Evolutionary conservation across 2,797 vertebrate species (phyloP), one percentile per base, ranked within the genome.

Genomic region (Aldrovandia affinis): DNA sequence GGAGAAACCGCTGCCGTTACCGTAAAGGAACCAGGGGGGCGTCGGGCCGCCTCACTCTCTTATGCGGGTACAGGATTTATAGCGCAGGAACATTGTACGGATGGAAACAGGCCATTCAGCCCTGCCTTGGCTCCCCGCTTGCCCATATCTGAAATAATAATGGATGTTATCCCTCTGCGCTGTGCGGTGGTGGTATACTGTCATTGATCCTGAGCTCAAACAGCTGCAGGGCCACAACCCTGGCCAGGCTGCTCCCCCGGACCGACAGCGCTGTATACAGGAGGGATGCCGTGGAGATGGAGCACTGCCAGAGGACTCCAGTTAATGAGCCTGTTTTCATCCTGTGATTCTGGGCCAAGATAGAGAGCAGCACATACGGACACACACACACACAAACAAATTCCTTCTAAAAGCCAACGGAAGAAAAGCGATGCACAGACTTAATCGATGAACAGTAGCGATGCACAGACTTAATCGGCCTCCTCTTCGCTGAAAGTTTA

Each of bases 281-380:
- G 12, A 54, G 44, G 44, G 42, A 44, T 78, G 33, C 65, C 33
- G 33, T 18, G 33, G 70, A 44, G 70, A 44, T 75, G 70, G 70
- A 36, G 28, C n/a, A 0, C 44, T 78, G 77, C 44, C 44, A 78
- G 44, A 52, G 47, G 47, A 50, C 39, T 78, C 77, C 47, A 52
- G 44, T 78, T 50, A 50, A 78, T 50, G n/a, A 78, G 77, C 77
- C 15, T 54, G 77, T 52, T 50, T 30, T 52, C 77, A 52, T 22
- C 77, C 77, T 30, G 50, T 28, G 77, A 50, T 78, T 50, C 12
- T 54, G n/a, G 47, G 47, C 77, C 77, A 52, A 50, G 75, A 44
- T 78, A 28, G 42, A 78, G 39, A 47, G 75, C 42, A 7, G n/a
- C 20, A n/a, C 70, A 44, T 44, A 25, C 18, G 30, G 65, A 70